Evolutionary conservation across 2,888 invertebrate genomes (phyloP), one percentile per base, ranked within the genome.

Genomic region (Hypselothyrea guttata): DNA sequence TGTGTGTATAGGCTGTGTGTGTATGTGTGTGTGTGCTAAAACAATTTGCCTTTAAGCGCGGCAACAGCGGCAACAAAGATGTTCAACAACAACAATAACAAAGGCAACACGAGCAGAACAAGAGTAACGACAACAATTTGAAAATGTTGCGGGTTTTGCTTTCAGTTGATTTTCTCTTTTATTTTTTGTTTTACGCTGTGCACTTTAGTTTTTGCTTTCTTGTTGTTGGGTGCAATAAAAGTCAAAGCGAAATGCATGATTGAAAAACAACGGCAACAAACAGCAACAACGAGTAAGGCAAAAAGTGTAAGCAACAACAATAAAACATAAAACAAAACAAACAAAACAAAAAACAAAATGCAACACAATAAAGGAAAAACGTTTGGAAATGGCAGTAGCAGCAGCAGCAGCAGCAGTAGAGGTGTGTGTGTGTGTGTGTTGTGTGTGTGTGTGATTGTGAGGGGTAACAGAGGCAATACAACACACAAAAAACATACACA

Each of bases 161-260:
- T 57, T 71, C 67, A 64, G 58, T 65, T 34, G 9, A 12, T 33
- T 30, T 28, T 45, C 16, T 27, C 31, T 28, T 48, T 11, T 12
- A 18, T 51, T 40, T 33, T 41, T 37, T 35, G 0, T 7, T 37
- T 35, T 55, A 7, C 48, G 31, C 44, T 65, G 16, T 59, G 35
- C 7, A 18, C 42, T 15, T 42, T 30, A 15, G n/a, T 22, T 13
- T 40, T 22, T 42, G 38, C 38, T 42, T 56, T 47, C 16, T 45
- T 33, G 42, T 60, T 72, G 45, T 57, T 9, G 53, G 52, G 63
- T 75, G 83, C 78, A 79, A 63, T 82, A 52, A 77, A 67, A 78
- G 76, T 75, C 78, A 84, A 78, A 78, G 78, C 83, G 69, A 63
- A 81, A 75, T 78, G 83, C 83, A 75, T 69, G 85, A 78, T 78